Evolutionary conservation across 1,140 invertebrate genomes (phyloP).

Genomic region (Drosophila sulfurigaster): DNA sequence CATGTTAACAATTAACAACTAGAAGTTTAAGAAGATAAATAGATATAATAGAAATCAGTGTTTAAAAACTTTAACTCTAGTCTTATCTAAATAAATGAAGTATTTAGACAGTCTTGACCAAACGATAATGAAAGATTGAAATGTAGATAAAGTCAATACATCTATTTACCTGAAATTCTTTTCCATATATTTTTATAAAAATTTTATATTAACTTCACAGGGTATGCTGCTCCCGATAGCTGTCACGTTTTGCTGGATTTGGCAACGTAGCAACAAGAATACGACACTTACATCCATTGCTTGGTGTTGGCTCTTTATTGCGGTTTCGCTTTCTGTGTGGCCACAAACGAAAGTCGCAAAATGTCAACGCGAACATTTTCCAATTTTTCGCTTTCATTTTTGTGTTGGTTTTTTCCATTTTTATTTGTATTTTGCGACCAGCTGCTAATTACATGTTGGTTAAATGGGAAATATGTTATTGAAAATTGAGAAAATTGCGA

Average conservation of each 20-base stretch:
- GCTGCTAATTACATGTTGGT: constrained; percentile 42
- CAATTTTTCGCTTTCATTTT: constrained; percentile 12
- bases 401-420: not conserved
- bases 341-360: constrained; percentile 21
- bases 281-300: not conserved
- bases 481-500: constrained; percentile 18
- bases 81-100: too few relatives aligned
- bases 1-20: too few relatives aligned
- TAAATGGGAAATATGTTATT: constrained; percentile 18
- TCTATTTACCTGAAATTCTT: too few relatives aligned
- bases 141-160: too few relatives aligned
- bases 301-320: constrained; percentile 32
- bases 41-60: too few relatives aligned
- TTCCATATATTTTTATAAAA: not conserved
- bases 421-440: constrained; percentile 24
- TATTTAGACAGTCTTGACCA: too few relatives aligned
- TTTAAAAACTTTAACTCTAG: too few relatives aligned
- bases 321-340: constrained; percentile 18
- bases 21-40: too few relatives aligned
- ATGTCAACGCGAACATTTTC: constrained; percentile 20
- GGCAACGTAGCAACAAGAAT: not conserved
- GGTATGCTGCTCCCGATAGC: not conserved
- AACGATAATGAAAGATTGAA: too few relatives aligned
- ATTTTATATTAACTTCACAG: not conserved
- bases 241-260: too few relatives aligned